Conservation (phyloP, 2,113 vertebrate species). For the Chascanopsetta lugubris region DNA sequence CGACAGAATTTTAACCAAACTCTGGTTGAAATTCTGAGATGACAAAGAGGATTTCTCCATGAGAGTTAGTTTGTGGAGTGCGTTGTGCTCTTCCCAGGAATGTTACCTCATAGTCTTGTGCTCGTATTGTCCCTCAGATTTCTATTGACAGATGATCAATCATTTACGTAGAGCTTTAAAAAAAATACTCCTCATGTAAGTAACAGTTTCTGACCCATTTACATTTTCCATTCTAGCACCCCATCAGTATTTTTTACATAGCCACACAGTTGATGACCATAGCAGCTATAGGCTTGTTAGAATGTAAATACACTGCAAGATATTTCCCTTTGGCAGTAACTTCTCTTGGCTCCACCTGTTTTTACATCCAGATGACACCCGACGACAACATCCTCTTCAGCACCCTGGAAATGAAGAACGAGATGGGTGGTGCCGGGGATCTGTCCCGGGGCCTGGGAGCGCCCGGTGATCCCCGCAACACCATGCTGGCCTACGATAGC, state of each 20-base stretch:
- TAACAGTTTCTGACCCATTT: slow-evolving; percentile 66
- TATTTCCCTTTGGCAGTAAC: slow-evolving; percentile 52
- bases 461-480: slow-evolving; percentile 90
- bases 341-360: slow-evolving; percentile 68
- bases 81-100: slow-evolving; percentile 62
- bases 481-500: slow-evolving; percentile 95
- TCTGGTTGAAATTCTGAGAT: slow-evolving; percentile 82
- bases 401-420: slow-evolving; percentile 98
- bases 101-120: slow-evolving; percentile 70
- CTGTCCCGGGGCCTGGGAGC: slow-evolving; percentile 90
- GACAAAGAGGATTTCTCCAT: slow-evolving; percentile 72
- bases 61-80: slow-evolving; percentile 66
- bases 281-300: neutral
- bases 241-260: slow-evolving; percentile 64
- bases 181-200: slow-evolving; percentile 57
- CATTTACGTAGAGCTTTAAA: slow-evolving; percentile 40
- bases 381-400: slow-evolving; percentile 98
- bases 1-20: slow-evolving; percentile 81
- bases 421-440: slow-evolving; percentile 95
- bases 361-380: slow-evolving; percentile 89
- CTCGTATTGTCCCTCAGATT: slow-evolving; percentile 64
- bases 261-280: slow-evolving; percentile 20
- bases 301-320: slow-evolving; percentile 7
- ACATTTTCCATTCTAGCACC: slow-evolving; percentile 69
- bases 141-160: slow-evolving; percentile 61